Percentiles rank a stretch among this genome's conserved stretches.
Evolutionary conservation across 2,888 invertebrate species (phyloP).

Genomic region (Zonitis immaculata): DNA sequence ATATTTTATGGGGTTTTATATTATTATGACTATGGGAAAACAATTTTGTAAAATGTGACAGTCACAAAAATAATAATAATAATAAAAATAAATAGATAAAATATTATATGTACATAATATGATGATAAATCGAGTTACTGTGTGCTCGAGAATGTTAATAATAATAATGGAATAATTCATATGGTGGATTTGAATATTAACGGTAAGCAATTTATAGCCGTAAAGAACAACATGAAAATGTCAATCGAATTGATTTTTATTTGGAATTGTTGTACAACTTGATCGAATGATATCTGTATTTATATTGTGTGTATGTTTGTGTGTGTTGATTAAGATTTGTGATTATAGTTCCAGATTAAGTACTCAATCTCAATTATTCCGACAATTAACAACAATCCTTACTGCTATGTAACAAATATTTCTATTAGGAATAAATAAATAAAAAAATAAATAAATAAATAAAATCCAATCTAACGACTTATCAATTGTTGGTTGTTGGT

Average conservation of each 20-base stretch:
- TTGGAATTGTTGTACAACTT: constrained; percentile 28
- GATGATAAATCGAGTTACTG: constrained; percentile 1
- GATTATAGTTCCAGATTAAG: not conserved
- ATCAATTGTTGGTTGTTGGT: not conserved
- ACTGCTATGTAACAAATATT: not conserved
- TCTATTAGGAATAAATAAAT: not conserved
- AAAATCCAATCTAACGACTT: not conserved
- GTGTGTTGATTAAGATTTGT: not conserved
- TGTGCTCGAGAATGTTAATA: constrained; percentile 34
- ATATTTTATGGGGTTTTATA: constrained; percentile 39
- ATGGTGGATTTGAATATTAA: constrained; percentile 44
- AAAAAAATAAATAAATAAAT: not conserved
- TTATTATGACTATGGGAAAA: constrained; percentile 40
- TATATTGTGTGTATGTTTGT: constrained; percentile 1
- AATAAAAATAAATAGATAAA: not conserved
- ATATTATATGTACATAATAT: constrained; percentile 1
- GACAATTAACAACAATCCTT: not conserved
- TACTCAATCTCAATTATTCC: not conserved
- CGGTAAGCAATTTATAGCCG: constrained; percentile 30
- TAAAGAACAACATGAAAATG: constrained; percentile 31
- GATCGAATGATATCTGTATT: constrained; percentile 30
- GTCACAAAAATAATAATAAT: constrained; percentile 16
- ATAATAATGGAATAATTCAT: constrained; percentile 40
- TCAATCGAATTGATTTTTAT: constrained; percentile 30
- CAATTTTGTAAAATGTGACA: constrained; percentile 44